These are phyloP conservation scores for Synodontis membranacea DNA, from an alignment of 2,113 vertebrate species.

Conservation along the genomic window DNA sequence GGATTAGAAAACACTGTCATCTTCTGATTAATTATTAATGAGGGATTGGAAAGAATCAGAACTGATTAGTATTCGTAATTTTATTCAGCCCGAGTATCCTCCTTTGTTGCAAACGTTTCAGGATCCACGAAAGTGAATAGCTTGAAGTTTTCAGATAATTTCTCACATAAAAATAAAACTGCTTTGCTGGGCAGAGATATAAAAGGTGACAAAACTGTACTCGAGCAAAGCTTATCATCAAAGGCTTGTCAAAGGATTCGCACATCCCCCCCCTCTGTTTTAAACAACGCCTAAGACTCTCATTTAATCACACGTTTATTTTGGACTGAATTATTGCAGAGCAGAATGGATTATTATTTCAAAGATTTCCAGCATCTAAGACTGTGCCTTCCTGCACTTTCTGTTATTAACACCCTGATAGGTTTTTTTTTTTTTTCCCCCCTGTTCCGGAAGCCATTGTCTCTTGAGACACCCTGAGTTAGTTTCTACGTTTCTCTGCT, in stretches of 20 bases:
- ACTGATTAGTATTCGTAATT: constrained; percentile 50
- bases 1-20: constrained; percentile 54
- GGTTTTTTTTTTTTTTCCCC: constrained; percentile 27
- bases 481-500: constrained; percentile 47
- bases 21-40: constrained; percentile 61
- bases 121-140: constrained; percentile 41
- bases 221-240: constrained; percentile 59
- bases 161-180: constrained; percentile 51
- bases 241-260: constrained; percentile 58
- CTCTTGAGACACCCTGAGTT: constrained; percentile 37
- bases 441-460: constrained; percentile 49
- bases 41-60: constrained; percentile 47
- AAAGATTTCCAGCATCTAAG: constrained; percentile 50
- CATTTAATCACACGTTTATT: constrained; percentile 55
- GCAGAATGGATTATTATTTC: constrained; percentile 58
- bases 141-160: constrained; percentile 58
- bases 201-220: constrained; percentile 60
- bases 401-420: constrained; percentile 43
- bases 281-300: constrained; percentile 55
- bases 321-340: constrained; percentile 52
- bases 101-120: constrained; percentile 20
- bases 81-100: constrained; percentile 43
- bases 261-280: constrained; percentile 35
- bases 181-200: constrained; percentile 48
- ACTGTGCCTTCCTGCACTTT: constrained; percentile 43